Percentiles rank a stretch among this genome's conserved stretches.
These are phyloP conservation scores for Tachina grossa DNA, from an alignment of 2,888 invertebrate species.

Conservation along the genomic window DNA sequence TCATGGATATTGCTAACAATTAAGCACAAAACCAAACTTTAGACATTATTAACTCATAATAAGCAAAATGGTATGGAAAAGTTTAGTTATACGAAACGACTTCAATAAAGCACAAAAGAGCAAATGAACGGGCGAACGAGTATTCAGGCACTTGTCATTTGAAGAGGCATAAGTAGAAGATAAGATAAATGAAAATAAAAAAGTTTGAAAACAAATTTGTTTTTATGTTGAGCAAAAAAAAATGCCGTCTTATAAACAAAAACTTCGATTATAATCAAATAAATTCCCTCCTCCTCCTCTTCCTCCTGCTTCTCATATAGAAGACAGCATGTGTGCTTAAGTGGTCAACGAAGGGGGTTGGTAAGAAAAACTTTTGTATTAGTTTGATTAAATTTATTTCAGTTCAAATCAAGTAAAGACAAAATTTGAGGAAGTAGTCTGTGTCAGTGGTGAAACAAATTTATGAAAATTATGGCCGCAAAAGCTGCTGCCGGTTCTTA, in stretches of 20 bases:
- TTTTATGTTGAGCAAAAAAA: not conserved
- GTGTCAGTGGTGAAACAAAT: not conserved
- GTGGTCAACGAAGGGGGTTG: not conserved
- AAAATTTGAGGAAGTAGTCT: not conserved
- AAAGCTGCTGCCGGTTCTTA: not conserved
- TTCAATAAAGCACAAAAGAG: not conserved
- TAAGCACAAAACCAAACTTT: constrained; percentile 21
- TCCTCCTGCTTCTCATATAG: not conserved
- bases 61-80: constrained; percentile 1
- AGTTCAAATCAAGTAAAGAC: not conserved
- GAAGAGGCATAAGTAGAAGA: not conserved
- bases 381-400: constrained; percentile 28
- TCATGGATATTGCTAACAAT: constrained; percentile 35
- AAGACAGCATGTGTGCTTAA: constrained; percentile 5
- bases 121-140: not conserved
- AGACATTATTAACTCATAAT: constrained; percentile 36
- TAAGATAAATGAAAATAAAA: not conserved
- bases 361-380: constrained; percentile 7
- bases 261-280: constrained; percentile 31
- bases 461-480: not conserved
- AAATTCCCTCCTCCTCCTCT: not conserved
- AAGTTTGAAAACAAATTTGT: constrained; percentile 9
- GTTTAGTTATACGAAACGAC: not conserved
- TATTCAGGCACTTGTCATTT: not conserved
- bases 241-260: not conserved